phyloP scores from a whole-genome alignment of 1,140 invertebrate species.

The Diabrotica virgifera region DNA sequence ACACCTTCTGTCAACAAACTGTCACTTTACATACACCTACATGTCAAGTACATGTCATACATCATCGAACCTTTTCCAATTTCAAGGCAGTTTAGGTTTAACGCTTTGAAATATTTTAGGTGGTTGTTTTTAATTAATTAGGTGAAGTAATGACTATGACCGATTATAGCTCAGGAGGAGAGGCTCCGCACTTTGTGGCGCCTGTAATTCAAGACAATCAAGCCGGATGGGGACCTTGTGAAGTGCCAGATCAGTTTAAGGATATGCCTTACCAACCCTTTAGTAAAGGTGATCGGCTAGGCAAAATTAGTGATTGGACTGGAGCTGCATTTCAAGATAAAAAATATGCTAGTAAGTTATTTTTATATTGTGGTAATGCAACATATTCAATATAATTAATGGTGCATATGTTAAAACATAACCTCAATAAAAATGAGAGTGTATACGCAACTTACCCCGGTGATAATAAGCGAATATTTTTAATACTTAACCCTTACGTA shows the following conservation, averaged over 20 bases:
- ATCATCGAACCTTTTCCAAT: too few species aligned
- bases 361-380: neutral
- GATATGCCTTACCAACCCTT: conserved; percentile 99
- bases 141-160: conserved; percentile 19
- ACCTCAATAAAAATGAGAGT: neutral
- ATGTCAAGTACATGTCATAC: too few species aligned
- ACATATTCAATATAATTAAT: neutral
- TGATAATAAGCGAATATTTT: neutral
- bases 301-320: conserved; percentile 98
- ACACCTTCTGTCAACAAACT: too few species aligned
- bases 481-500: neutral
- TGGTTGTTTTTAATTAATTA: neutral
- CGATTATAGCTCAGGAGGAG: conserved; percentile 11
- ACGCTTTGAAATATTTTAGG: too few species aligned
- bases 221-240: conserved; percentile 92
- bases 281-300: conserved; percentile 93
- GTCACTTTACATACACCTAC: too few species aligned
- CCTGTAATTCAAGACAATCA: conserved; percentile 85
- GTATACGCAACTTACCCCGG: neutral
- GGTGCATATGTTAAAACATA: conserved; percentile 10
- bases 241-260: conserved; percentile 91
- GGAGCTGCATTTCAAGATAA: conserved; percentile 92
- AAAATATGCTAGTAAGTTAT: conserved; percentile 84
- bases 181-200: conserved; percentile 33
- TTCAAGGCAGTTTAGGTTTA: too few species aligned